These are phyloP conservation scores for Thomomys bottae DNA, from an alignment of 2,113 vertebrate genomes.

Conservation along the genomic window DNA sequence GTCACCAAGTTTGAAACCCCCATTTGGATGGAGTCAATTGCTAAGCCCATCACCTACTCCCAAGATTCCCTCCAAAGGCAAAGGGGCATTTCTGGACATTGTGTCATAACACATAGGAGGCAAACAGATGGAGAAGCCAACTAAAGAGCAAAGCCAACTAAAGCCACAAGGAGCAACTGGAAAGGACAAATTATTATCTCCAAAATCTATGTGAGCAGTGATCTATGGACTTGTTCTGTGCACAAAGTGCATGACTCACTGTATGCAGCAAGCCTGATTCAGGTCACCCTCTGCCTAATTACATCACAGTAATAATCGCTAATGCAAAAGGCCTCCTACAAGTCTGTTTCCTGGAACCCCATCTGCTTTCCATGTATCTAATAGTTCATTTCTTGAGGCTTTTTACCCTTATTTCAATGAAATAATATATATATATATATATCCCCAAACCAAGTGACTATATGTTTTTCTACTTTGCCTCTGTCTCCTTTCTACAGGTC, in stretches of 20 bases:
- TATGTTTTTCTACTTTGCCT: background rate
- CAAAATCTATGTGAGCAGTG: background rate
- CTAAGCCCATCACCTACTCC: background rate
- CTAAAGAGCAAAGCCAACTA: background rate
- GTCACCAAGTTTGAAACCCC: background rate
- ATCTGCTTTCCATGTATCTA: background rate
- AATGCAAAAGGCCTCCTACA: background rate
- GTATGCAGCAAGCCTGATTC: background rate
- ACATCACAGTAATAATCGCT: background rate
- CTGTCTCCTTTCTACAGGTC: background rate
- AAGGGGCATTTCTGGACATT: background rate
- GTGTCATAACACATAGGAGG: background rate
- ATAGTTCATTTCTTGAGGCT: background rate
- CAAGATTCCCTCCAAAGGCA: background rate
- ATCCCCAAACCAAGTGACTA: background rate
- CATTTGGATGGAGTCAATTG: background rate
- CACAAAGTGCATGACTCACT: background rate
- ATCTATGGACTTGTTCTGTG: background rate
- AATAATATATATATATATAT: rapidly evolving
- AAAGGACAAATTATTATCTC: background rate
- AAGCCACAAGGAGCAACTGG: background rate
- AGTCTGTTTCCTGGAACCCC: background rate
- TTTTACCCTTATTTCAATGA: background rate
- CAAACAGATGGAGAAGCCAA: constrained; percentile 25
- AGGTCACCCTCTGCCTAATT: background rate